Base-by-base conservation (phyloP, 2,797 vertebrate genomes). In the Sebastes oblongus region DNA sequence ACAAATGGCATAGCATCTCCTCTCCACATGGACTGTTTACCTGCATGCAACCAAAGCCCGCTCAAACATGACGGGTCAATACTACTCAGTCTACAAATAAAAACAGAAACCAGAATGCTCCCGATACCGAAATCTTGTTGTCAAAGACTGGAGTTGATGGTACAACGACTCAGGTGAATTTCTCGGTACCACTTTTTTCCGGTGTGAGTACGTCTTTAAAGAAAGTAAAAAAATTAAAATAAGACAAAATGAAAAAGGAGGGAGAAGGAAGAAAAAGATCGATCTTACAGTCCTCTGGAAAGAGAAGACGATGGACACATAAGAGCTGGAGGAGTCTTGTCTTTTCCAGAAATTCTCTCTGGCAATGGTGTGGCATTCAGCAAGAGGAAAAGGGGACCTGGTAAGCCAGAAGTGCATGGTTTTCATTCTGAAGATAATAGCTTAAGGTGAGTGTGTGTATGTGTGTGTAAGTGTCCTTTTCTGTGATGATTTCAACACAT, bases 401-500 rank as follows among this genome's bases (percentile, higher is more conserved):
- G 10, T 12, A 36, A 34, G 39, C 52, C 58, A 80, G 52, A 54
- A 80, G 76, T 66, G 25, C 16, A 22, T 73, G 73, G 65, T 42
- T 27, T 71, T 54, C 29, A 32, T 74, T 61, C 39, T 58, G 14
- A 71, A 0, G 72, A 62, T 54, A 24, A 67, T 58, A 14, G 7
- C 24, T 68, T 1, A 8, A 74, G 72, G 36, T 62, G 54, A 11
- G 10, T 69, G 34, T 69, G 68, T 65, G 34, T 30, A 14, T 55
- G 22, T 65, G 55, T 56, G 25, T 25, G 2, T n/a, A 7, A 36
- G 22, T 60, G 64, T 56, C 29, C 20, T 50, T 30, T 64, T 46
- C 42, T 39, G 46, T 30, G 68, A 76, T 60, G 70, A 71, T 29
- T 78, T 84, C 8, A 73, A 68, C 67, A 78, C 50, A 13, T 76